phyloP scores from a whole-genome alignment of 2,797 vertebrate species.

The Eleutherodactylus coqui region DNA sequence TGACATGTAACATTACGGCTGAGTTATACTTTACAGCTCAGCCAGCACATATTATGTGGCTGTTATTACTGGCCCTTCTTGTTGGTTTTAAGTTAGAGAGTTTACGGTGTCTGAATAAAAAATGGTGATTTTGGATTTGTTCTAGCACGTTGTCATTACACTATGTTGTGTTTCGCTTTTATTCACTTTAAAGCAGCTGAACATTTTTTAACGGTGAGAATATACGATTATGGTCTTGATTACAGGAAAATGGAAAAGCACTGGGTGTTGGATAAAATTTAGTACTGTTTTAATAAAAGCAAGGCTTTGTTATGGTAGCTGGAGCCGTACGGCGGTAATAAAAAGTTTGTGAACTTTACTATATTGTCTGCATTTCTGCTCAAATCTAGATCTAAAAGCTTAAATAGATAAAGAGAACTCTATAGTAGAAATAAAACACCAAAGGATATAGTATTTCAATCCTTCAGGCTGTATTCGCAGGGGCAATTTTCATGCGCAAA shows the following conservation, averaged over 20 bases:
- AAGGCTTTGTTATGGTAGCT: not conserved
- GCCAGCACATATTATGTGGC: slow-evolving; percentile 25
- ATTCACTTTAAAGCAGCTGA: not conserved
- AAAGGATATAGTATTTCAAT: no score
- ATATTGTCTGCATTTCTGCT: not conserved
- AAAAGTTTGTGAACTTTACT: not conserved
- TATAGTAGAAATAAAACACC: not conserved
- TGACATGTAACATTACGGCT: slow-evolving; percentile 41
- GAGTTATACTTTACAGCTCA: slow-evolving; percentile 34
- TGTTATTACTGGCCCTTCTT: slow-evolving; percentile 21
- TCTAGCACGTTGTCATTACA: slow-evolving; percentile 31
- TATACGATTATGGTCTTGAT: slow-evolving; percentile 24
- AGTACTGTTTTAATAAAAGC: not conserved
- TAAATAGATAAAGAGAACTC: not conserved
- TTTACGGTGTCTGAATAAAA: slow-evolving; percentile 28
- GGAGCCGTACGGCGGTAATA: not conserved
- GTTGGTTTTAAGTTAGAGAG: slow-evolving; percentile 29
- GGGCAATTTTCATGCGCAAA: no score
- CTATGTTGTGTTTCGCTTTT: not conserved
- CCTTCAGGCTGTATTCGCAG: no score
- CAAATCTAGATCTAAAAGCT: not conserved
- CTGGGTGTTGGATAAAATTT: slow-evolving; percentile 15
- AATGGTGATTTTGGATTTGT: slow-evolving; percentile 1
- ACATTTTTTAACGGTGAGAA: not conserved
- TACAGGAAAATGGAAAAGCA: slow-evolving; percentile 1